Conservation (phyloP, 1,140 invertebrate species). For the Cydia fagiglandana region DNA sequence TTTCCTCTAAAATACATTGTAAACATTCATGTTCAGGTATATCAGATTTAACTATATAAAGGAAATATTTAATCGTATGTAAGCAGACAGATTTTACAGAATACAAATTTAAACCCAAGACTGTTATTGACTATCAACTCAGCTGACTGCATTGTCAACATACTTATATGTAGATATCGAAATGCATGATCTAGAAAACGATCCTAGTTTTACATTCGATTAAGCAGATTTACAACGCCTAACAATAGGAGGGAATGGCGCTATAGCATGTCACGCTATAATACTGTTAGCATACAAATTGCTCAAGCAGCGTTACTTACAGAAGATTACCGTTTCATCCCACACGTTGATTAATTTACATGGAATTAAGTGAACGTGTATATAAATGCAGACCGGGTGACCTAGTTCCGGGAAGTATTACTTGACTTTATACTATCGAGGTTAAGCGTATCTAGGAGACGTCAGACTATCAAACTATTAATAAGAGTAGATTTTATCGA, state of each 20-base stretch:
- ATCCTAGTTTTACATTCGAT: not conserved
- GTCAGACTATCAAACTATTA: not conserved
- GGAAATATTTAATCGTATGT: too few species aligned
- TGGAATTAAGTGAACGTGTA: slow-evolving; percentile 8
- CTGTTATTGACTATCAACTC: too few species aligned
- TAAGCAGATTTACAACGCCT: not conserved
- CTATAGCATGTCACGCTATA: not conserved
- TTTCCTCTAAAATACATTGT: too few species aligned
- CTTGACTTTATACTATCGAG: slow-evolving; percentile 16
- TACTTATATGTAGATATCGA: not conserved
- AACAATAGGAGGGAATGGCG: not conserved
- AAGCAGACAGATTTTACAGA: too few species aligned
- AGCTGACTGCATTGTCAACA: not conserved
- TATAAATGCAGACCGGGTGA: not conserved
- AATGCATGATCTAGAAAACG: not conserved
- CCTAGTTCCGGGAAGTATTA: slow-evolving; percentile 3
- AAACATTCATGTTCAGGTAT: too few species aligned
- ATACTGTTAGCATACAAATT: slow-evolving; percentile 9
- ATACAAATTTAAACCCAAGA: too few species aligned
- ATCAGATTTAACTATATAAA: too few species aligned
- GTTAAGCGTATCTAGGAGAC: slow-evolving; percentile 1
- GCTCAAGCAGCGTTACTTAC: not conserved
- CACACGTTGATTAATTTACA: slow-evolving; percentile 9
- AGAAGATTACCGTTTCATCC: not conserved
- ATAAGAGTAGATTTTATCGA: not conserved